Percentiles rank a stretch among this genome's conserved stretches.
These are phyloP conservation scores for Bubo scandiacus DNA, from an alignment of 2,113 vertebrate genomes.

Conservation along the genomic window DNA sequence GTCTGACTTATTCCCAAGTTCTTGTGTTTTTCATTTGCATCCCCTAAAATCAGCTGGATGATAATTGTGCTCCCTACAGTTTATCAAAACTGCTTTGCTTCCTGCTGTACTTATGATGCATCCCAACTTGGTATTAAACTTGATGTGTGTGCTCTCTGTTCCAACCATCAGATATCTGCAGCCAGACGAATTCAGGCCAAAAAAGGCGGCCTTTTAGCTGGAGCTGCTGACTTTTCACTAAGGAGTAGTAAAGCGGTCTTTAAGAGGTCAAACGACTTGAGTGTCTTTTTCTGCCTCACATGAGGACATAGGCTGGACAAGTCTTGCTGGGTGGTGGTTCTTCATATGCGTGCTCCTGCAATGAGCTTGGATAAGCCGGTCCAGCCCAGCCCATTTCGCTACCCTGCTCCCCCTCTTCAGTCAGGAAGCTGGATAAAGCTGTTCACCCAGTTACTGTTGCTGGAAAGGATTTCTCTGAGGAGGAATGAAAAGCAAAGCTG, in stretches of 20 bases:
- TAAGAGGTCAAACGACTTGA: neutral
- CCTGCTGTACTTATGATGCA: neutral
- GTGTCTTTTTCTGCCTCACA: neutral
- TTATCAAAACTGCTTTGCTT: neutral
- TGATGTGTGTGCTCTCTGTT: neutral
- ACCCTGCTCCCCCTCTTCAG: neutral
- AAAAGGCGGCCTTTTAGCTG: slow-evolving; percentile 11
- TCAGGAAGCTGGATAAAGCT: neutral
- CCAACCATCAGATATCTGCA: neutral
- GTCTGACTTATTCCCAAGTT: neutral
- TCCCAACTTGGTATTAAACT: neutral
- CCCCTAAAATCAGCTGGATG: neutral
- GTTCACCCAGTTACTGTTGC: neutral
- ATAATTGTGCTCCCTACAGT: neutral
- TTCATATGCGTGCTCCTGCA: neutral
- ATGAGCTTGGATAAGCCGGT: neutral
- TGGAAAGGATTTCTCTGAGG: neutral
- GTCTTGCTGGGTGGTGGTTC: neutral
- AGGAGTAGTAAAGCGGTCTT: neutral
- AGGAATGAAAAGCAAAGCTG: slow-evolving; percentile 11
- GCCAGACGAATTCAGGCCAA: neutral
- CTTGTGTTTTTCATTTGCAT: neutral
- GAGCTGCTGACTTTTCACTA: neutral
- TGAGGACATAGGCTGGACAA: neutral
- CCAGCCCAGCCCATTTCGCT: neutral